Evolutionary conservation across 2,888 invertebrate species (phyloP), one percentile per base, ranked within the genome.

Genomic region (Hipparchia semele): DNA sequence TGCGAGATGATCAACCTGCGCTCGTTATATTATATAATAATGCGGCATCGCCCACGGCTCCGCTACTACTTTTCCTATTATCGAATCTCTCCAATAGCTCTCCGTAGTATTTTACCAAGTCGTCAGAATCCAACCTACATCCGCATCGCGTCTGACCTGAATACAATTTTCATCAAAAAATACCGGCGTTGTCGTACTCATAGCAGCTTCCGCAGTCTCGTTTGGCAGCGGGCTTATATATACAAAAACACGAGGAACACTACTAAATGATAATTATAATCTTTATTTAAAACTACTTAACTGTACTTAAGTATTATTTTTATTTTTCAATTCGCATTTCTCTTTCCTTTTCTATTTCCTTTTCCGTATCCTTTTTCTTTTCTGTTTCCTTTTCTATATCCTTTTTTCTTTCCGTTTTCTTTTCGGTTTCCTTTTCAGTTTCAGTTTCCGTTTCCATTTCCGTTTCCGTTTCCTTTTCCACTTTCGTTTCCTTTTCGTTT

Each of bases 21-120:
- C 82, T 81, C 80, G 81, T 91, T 90, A 89, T 81, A 85, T 91
- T 90, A 89, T 81, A 85, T 89, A 89, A 91, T 86, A 86, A 82
- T 90, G 90, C 89, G 86, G 86, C 79, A 79, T 73, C 75, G 73
- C 76, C 76, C 67, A 62, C 72, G 13, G 65, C 68, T 60, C 74
- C 49, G 72, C 75, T 73, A 53, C 72, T 70, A 49, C 73, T 68
- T 73, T 76, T 77, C 54, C 76, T 79, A 75, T 82, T 82, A 80
- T 80, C 75, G 77, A 81, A 80, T 81, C 72, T 77, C 70, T 76
- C 68, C 66, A 74, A 77, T 77, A 75, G 76, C 77, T 71, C 74
- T 73, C 72, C 72, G 67, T 70, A 70, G 74, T 69, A 78, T 79
- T 76, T 77, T 71, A 23, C 23, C 23, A 23, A 72, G 74, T 75